Base-by-base conservation (phyloP, 2,113 vertebrate genomes). In the Halichoerus grypus region DNA sequence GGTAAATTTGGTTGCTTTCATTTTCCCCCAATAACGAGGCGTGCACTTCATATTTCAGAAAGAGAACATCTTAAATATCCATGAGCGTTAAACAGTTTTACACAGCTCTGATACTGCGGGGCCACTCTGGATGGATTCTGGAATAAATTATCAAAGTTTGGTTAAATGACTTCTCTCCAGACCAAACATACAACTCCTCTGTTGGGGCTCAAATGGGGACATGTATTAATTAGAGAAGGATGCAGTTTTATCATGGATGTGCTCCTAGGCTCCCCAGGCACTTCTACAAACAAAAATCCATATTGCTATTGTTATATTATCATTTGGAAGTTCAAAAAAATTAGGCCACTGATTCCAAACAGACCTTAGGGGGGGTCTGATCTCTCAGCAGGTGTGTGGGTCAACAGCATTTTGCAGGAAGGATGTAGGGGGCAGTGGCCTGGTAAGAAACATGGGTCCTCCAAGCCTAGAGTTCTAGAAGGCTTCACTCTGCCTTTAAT, bases 91-190 rank as follows among this genome's bases (percentile, higher is more conserved):
- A 69, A 67, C 53, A 84, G 31, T 4, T 81, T 81, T 59, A 46
- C 24, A 36, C 36, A 59, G 36, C n/a, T 84, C 57, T 74, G 76
- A 72, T 36, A 63, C 36, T n/a, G 5, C n/a, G 39, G 72, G 53
- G 28, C 77, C 53, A 49, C 16, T 82, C 39, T 28, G 46, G 92
- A 49, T 42, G 33, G n/a, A 95, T 94, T 85, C 57, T 65, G 82
- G 16, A 94, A 95, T 90, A 79, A 89, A 93, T 85, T 9, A 95
- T 79, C 46, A 93, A 53, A 83, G 82, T 79, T 79, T 79, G 46
- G 65, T 86, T 81, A 53, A 80, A 33, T 69, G 67, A 61, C 31
- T 93, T 81, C 53, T 93, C 51, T 65, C 49, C 53, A 6, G 69
- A 92, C 72, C 86, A 92, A 79, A 82, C 74, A 83, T 31, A 65